Evolutionary conservation across 2,797 vertebrate species (phyloP), one percentile per base, ranked within the genome.

Genomic region (Scarus forsteni): DNA sequence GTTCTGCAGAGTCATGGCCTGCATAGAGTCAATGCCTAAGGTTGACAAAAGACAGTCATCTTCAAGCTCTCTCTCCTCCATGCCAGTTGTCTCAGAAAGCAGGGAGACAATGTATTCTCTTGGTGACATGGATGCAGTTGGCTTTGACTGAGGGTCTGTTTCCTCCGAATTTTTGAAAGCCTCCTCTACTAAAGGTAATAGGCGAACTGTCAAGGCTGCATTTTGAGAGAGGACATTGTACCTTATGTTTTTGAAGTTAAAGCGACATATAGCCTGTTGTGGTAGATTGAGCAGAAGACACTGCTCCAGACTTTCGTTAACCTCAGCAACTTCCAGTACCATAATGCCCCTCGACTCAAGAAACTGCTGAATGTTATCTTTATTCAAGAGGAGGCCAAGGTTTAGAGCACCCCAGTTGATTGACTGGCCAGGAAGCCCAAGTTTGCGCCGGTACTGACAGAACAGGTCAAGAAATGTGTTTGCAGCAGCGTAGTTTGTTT

Each of bases 381-480:
- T 95, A 66, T 95, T 95, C 51, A 95, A 77, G 66, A 97, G 79
- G 19, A 97, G 66, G 5, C 95, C 96, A 0, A 97, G 84, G 80
- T 97, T 97, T 73, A 97, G 86, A 14, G 93, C 94, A 50, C 96
- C 95, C 96, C 96, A 96, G 80, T 94, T 96, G n/a, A n/a, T n/a
- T n/a, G n/a, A n/a, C n/a, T n/a, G n/a, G n/a, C n/a, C n/a, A n/a
- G n/a, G n/a, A n/a, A 97, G 92, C 8, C 96, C 95, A 4, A 88
- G 70, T 52, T 91, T 96, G 72, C 93, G 94, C 36, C 95, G 88
- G 74, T 95, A 96, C 34, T 96, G 95, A 73, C 96, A 96, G 88
- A 97, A 96, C 60, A 89, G 44, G 63, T 97, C 96, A 1, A 96
- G 88, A 84, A 97, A 97, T 0, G 95, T 89, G 77, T 97, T 97